Evolutionary conservation across 2,888 invertebrate species (phyloP).

Genomic region (Heliconius hortense): DNA sequence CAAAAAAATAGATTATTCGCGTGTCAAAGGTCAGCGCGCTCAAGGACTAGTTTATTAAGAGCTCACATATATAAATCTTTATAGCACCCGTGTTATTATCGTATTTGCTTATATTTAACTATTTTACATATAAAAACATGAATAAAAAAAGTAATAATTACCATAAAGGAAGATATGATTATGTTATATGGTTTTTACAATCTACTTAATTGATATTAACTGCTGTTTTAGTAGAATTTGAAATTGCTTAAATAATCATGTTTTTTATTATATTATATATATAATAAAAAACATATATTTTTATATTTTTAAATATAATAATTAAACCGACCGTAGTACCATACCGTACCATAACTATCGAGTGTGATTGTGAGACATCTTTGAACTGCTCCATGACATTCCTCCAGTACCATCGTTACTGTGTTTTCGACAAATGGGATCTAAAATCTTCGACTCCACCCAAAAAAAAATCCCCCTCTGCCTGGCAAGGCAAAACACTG

Average conservation of each 20-base stretch:
- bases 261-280: background rate
- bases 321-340: too few species aligned
- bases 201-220: background rate
- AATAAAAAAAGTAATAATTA: constrained; percentile 11
- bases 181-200: constrained; percentile 10
- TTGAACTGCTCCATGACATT: too few species aligned
- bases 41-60: constrained; percentile 9
- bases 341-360: too few species aligned
- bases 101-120: constrained; percentile 10
- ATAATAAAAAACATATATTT: too few species aligned
- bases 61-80: constrained; percentile 8
- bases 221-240: constrained; percentile 13
- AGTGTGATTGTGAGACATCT: too few species aligned
- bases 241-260: background rate
- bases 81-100: constrained; percentile 7
- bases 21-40: constrained; percentile 11
- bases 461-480: background rate
- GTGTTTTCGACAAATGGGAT: background rate
- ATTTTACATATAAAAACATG: constrained; percentile 11
- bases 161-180: background rate
- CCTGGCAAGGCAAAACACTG: background rate
- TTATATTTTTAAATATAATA: too few species aligned
- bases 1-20: background rate
- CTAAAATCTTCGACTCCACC: background rate
- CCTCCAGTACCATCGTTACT: too few species aligned